Evolutionary conservation across 53 echinoderm and acorn worm species (phyloP).

Genomic region (Holothuria scabra): DNA sequence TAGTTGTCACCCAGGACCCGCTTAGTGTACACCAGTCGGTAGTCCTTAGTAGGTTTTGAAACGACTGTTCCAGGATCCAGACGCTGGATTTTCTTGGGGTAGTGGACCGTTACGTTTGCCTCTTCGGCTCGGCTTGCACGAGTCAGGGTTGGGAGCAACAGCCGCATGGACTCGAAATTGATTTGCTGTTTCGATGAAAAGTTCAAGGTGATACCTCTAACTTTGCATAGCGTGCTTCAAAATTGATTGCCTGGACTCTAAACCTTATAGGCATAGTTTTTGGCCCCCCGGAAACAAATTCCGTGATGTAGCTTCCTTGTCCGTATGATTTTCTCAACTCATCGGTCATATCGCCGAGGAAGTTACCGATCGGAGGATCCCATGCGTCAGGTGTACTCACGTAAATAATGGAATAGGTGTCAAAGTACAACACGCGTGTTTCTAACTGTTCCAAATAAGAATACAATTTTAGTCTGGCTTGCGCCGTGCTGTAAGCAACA

Average conservation of each 20-base stretch:
- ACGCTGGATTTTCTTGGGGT: conserved; percentile 10
- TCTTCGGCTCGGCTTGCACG: background rate
- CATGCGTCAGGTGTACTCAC: conserved; percentile 18
- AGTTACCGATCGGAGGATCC: conserved; percentile 45
- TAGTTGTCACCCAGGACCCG: too few species aligned
- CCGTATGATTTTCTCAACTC: conserved; percentile 55
- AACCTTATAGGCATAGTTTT: conserved; percentile 64
- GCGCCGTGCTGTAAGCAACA: conserved; percentile 21
- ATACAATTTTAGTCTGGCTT: conserved; percentile 14
- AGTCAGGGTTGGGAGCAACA: background rate
- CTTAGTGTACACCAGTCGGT: too few species aligned
- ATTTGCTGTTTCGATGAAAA: background rate
- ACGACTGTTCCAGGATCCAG: background rate
- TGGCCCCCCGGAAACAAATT: conserved; percentile 49
- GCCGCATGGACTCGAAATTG: conserved; percentile 29
- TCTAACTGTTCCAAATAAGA: conserved; percentile 8
- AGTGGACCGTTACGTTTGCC: conserved; percentile 1
- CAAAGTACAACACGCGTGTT: conserved; percentile 25
- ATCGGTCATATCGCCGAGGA: conserved; percentile 64
- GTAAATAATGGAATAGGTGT: conserved; percentile 47
- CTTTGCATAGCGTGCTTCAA: conserved; percentile 12
- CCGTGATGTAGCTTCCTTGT: conserved; percentile 47
- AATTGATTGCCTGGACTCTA: background rate
- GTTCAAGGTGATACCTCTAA: conserved; percentile 53
- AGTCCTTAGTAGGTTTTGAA: background rate